Percentiles rank a stretch among this genome's conserved stretches.
Evolutionary conservation across 2,113 vertebrate species (phyloP).

Genomic region (Mohoua ochrocephala): DNA sequence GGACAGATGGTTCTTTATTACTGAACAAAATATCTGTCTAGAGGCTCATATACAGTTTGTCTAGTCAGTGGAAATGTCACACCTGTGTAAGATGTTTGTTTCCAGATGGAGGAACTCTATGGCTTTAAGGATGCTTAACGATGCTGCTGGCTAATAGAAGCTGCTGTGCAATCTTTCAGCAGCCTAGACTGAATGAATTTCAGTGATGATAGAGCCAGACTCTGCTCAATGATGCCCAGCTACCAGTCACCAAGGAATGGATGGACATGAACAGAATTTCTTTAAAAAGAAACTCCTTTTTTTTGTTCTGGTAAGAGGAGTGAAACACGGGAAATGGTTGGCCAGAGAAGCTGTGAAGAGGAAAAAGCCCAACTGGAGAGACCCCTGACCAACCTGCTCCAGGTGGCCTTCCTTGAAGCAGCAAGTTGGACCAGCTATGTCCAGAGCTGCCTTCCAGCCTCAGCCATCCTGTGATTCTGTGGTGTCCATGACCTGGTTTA

Average conservation of each 20-base stretch:
- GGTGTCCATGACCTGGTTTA: fast-evolving
- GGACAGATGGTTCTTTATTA: not conserved
- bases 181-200: not conserved
- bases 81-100: not conserved
- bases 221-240: not conserved
- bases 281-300: not conserved
- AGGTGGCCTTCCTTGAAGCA: not conserved
- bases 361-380: fast-evolving
- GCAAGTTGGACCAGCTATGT: not conserved
- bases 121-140: not conserved
- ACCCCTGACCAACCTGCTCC: not conserved
- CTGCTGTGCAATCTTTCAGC: not conserved
- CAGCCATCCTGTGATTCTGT: not conserved
- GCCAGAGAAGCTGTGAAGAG: not conserved
- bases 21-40: not conserved
- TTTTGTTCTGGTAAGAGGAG: not conserved
- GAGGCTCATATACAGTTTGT: not conserved
- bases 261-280: not conserved
- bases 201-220: not conserved
- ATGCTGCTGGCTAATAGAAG: not conserved
- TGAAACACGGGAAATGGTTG: not conserved
- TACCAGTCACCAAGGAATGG: not conserved
- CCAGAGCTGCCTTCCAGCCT: not conserved
- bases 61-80: not conserved
- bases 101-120: not conserved